These are phyloP conservation scores for Naja naja DNA, from an alignment of 2,113 vertebrate species.

Conservation along the genomic window DNA sequence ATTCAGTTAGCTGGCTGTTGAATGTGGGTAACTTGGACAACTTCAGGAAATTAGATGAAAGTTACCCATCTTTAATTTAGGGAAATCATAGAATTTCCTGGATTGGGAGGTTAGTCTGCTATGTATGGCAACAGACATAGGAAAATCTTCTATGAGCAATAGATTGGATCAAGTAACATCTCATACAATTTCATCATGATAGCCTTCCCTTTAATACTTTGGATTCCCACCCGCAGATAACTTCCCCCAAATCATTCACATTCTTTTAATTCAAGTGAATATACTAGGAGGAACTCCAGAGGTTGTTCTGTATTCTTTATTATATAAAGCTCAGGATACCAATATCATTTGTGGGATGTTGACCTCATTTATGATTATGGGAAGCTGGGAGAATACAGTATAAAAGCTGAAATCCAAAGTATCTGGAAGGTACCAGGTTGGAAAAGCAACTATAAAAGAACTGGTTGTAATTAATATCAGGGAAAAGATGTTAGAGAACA, in stretches of 20 bases:
- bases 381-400: neutral
- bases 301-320: neutral
- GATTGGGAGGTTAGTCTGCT: neutral
- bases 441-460: neutral
- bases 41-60: neutral
- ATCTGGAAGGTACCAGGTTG: neutral
- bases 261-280: neutral
- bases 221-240: neutral
- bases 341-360: neutral
- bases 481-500: neutral
- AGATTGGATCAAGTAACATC: neutral
- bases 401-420: neutral
- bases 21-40: neutral
- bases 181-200: neutral
- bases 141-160: neutral
- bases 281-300: neutral
- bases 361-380: neutral
- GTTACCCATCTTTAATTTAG: neutral
- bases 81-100: neutral
- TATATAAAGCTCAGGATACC: neutral
- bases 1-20: neutral
- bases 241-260: neutral
- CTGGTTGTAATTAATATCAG: neutral
- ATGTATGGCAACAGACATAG: neutral
- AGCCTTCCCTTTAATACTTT: neutral